Evolutionary conservation across 2,113 vertebrate species (phyloP).

Genomic region (Emberiza fucata): DNA sequence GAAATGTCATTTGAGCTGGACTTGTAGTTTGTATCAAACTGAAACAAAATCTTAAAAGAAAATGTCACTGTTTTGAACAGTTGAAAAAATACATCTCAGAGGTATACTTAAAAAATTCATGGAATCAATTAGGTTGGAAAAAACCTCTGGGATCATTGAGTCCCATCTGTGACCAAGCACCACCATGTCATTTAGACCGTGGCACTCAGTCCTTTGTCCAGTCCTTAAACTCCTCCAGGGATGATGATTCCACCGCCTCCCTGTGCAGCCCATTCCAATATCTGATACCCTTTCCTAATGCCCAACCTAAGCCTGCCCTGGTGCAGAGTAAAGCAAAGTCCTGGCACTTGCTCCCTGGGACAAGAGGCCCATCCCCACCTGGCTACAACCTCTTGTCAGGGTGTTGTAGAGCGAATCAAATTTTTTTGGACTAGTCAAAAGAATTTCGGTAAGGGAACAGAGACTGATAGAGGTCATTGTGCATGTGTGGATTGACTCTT

Average conservation of each 20-base stretch:
- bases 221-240: background rate
- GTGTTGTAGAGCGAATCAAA: rapidly evolving
- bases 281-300: background rate
- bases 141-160: background rate
- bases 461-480: background rate
- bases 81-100: background rate
- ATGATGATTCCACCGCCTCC: background rate
- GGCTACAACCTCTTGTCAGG: background rate
- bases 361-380: background rate
- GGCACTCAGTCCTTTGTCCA: background rate
- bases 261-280: background rate
- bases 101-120: background rate
- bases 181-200: rapidly evolving
- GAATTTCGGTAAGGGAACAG: background rate
- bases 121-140: background rate
- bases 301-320: background rate
- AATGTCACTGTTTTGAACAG: background rate
- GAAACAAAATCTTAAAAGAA: background rate
- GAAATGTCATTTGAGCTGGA: background rate
- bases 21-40: background rate
- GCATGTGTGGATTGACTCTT: background rate
- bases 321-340: background rate
- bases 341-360: background rate
- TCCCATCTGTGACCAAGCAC: too few relatives aligned
- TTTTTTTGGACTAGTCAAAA: background rate